Percentiles rank a stretch among this genome's conserved stretches.
These are phyloP conservation scores for Mastigias papua DNA, from an alignment of 30 jellyfish, hydroid and myxozoan species.

Conservation along the genomic window DNA sequence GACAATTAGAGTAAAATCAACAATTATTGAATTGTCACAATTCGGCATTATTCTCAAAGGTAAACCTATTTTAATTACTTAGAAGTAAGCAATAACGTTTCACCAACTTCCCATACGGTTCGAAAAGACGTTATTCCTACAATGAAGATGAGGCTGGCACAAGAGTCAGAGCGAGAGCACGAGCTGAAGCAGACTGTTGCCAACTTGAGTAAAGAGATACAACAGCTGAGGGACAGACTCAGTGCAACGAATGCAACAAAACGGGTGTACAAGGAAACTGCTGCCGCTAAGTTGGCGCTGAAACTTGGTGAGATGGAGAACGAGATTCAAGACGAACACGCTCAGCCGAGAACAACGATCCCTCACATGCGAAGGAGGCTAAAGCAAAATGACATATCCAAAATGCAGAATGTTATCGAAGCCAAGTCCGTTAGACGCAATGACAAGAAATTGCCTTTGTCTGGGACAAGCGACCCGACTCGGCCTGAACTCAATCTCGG, in stretches of 20 bases:
- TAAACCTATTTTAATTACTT: not conserved
- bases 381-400: constrained; percentile 39
- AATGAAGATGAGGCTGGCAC: constrained; percentile 32
- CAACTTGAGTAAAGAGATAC: constrained; percentile 54
- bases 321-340: not conserved
- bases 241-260: constrained; percentile 13
- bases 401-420: constrained; percentile 49
- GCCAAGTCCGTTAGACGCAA: not conserved
- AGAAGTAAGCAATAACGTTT: not conserved
- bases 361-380: constrained; percentile 63
- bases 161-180: constrained; percentile 41
- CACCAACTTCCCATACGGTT: constrained; percentile 46
- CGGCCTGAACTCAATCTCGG: constrained; percentile 26
- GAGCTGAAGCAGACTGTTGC: constrained; percentile 57
- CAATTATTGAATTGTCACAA: too few relatives aligned
- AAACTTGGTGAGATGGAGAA: constrained; percentile 70
- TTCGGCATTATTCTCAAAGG: too few relatives aligned
- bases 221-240: constrained; percentile 22
- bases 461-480: not conserved
- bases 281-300: constrained; percentile 63
- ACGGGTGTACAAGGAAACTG: constrained; percentile 42
- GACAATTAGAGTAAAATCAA: too few relatives aligned
- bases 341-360: constrained; percentile 19
- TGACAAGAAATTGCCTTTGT: not conserved
- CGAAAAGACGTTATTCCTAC: constrained; percentile 70